Evolutionary conservation across 1,140 invertebrate species (phyloP), one percentile per base, ranked within the genome.

Genomic region (Alviniconcha marisindica): DNA sequence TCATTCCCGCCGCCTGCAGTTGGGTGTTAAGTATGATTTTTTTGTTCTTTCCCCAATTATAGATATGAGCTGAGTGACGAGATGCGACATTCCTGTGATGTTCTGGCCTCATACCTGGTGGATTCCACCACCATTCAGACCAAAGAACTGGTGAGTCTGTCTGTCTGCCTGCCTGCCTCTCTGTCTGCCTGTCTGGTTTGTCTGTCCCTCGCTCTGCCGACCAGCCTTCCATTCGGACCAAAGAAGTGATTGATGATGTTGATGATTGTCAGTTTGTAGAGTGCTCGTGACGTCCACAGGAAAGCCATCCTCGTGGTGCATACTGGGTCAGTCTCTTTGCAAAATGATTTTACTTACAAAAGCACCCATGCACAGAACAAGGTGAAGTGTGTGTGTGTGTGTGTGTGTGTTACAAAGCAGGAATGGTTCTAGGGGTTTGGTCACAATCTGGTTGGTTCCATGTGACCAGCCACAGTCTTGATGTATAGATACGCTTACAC

Each of bases 391-490:
- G n/a, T 60, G 18, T n/a, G n/a, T 60, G 56, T 60, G 0, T 60
- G n/a, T 60, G 56, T 5, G 18, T 60, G 56, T 60, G n/a, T 5
- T 14, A 7, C 14, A 18, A 60, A n/a, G 56, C 95, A 96, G 87
- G 96, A 97, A 90, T 98, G 97, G 97, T 98, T 98, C 91, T 95
- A 95, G 90, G 94, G 96, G 66, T 96, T 96, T 1, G 96, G 96
- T 87, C 95, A 95, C 10, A 95, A 95, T 94, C 94, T 86, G 95
- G 89, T 96, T 0, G 95, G 96, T 94, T 7, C 91, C 95, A 95
- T 90, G 94, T 97, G 71, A 96, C 97, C 1, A 96, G 96, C 87
- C 95, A 95, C 10, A 95, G 15, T 14, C 18, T 69, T n/a, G n/a
- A n/a, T n/a, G n/a, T n/a, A n/a, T n/a, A n/a, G n/a, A n/a, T n/a